Percentiles rank a stretch among this genome's conserved stretches.
Evolutionary conservation across 2,797 vertebrate genomes (phyloP).

Genomic region (Calcarius lapponicus): DNA sequence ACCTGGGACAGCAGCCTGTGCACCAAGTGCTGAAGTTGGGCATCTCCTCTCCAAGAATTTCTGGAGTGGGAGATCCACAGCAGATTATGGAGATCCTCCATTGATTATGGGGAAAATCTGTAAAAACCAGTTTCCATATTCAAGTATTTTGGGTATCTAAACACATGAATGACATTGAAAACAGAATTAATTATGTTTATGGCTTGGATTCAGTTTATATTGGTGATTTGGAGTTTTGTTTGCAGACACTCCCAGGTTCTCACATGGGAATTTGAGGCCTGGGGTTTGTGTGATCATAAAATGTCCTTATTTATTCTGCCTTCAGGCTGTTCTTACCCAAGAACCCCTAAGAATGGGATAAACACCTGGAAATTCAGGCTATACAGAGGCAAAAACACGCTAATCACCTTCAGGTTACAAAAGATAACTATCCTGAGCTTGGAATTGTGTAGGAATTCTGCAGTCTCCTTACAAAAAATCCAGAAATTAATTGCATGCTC

Average conservation of each 20-base stretch:
- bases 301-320: not conserved
- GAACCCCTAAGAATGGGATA: not conserved
- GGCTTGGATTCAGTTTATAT: not conserved
- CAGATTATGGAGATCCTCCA: not conserved
- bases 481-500: conserved; percentile 32
- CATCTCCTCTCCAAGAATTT: not conserved
- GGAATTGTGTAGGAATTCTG: conserved; percentile 36
- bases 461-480: conserved; percentile 41
- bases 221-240: not conserved
- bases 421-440: not conserved
- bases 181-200: not conserved
- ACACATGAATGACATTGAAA: not conserved
- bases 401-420: not conserved
- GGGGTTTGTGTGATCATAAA: not conserved
- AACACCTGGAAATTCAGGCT: not conserved
- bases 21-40: not conserved
- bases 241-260: not conserved
- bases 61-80: not conserved
- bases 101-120: not conserved
- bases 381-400: not conserved
- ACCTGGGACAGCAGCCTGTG: not conserved
- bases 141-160: not conserved
- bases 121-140: not conserved
- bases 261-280: not conserved
- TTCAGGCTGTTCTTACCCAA: not conserved